These are phyloP conservation scores for Taenioides sp. DNA, from an alignment of 2,797 vertebrate genomes.

Conservation along the genomic window DNA sequence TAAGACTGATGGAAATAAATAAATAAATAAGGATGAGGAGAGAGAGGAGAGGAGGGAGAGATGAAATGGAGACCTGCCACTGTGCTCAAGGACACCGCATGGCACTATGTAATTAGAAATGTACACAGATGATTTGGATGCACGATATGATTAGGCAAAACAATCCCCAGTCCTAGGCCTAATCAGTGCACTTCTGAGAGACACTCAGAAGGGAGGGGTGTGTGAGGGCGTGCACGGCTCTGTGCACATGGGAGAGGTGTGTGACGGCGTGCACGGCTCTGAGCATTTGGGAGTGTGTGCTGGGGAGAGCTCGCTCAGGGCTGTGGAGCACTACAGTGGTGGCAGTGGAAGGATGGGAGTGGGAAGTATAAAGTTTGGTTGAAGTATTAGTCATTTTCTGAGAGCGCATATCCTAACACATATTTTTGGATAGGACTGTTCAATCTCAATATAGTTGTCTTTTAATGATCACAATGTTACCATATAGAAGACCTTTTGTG, in stretches of 20 bases:
- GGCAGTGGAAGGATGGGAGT: not conserved
- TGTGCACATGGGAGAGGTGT: conserved; percentile 27
- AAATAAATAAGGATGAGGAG: conserved; percentile 54
- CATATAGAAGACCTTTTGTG: too few relatives aligned
- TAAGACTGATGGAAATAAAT: conserved; percentile 67
- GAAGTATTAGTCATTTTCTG: not conserved
- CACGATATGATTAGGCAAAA: conserved; percentile 82
- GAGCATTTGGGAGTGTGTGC: conserved; percentile 6
- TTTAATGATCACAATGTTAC: too few relatives aligned
- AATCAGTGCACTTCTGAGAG: conserved; percentile 84
- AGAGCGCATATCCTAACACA: too few relatives aligned
- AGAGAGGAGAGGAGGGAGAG: conserved; percentile 55
- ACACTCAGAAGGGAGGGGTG: conserved; percentile 55
- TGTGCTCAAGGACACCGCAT: conserved; percentile 81
- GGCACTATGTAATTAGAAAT: conserved; percentile 83
- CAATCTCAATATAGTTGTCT: too few relatives aligned
- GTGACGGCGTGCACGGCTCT: conserved; percentile 29
- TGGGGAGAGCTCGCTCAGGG: not conserved
- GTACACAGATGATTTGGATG: conserved; percentile 85
- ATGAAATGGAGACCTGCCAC: conserved; percentile 81
- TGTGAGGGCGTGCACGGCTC: conserved; percentile 31
- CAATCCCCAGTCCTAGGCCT: conserved; percentile 77
- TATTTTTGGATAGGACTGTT: too few relatives aligned
- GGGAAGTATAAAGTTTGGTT: not conserved
- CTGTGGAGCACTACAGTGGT: not conserved